Conservation (phyloP, 2,888 invertebrate genomes). For the Tanypteryx hageni region DNA sequence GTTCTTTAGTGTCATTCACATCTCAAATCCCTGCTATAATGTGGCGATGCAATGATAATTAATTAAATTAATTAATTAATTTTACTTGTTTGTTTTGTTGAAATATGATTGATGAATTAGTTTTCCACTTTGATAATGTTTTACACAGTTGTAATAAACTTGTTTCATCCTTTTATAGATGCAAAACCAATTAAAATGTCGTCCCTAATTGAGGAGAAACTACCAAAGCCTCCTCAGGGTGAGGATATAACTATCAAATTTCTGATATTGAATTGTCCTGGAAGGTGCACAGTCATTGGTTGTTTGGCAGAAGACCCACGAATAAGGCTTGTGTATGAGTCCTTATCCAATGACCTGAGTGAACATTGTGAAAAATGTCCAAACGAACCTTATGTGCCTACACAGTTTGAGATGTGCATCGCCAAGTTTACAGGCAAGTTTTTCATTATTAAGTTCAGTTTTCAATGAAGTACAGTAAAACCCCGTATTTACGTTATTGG, state of each 20-base stretch:
- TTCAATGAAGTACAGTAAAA: too few species aligned
- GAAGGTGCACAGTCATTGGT: not conserved
- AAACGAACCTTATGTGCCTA: slow-evolving; percentile 25
- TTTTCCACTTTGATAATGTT: not conserved
- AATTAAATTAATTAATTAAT: too few species aligned
- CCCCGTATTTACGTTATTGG: too few species aligned
- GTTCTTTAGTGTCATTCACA: too few species aligned
- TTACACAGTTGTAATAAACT: not conserved
- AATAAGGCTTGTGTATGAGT: not conserved
- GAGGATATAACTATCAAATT: not conserved
- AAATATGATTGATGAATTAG: not conserved
- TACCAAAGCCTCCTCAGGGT: not conserved
- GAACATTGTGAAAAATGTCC: not conserved
- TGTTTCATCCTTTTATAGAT: not conserved
- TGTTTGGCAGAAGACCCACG: slow-evolving; percentile 9
- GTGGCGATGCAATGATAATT: too few species aligned
- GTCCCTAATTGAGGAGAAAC: not conserved
- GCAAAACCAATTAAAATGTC: not conserved
- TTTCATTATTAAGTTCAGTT: not conserved
- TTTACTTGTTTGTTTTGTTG: not conserved
- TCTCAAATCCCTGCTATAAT: too few species aligned
- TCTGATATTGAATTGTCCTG: slow-evolving; percentile 7
- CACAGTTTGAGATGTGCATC: not conserved
- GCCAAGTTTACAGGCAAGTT: slow-evolving; percentile 44
- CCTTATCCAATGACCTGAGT: not conserved